Conservation (phyloP, 2,797 vertebrate species). For the Margarornis squamiger region DNA sequence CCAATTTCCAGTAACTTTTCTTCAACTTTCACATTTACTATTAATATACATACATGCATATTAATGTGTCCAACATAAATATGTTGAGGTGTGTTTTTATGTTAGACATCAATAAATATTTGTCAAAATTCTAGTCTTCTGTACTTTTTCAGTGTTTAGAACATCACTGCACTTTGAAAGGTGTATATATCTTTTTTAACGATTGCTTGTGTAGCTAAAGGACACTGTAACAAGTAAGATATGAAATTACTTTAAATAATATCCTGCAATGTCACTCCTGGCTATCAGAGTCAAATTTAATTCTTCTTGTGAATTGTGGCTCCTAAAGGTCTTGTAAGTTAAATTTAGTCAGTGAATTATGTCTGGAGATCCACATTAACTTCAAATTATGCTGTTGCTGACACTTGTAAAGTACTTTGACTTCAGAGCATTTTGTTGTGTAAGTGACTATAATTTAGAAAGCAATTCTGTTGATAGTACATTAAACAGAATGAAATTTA, state of each 20-base stretch:
- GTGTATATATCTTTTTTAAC: background rate
- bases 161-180: background rate
- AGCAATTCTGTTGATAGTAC: background rate
- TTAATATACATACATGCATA: background rate
- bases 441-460: slow-evolving; percentile 10
- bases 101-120: background rate
- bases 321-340: slow-evolving; percentile 9
- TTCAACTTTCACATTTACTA: background rate
- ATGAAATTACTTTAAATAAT: background rate
- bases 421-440: background rate
- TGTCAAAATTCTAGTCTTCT: background rate
- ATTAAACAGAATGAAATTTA: background rate
- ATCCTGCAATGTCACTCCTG: background rate
- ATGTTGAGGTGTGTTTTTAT: background rate
- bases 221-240: background rate
- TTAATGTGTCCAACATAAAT: background rate
- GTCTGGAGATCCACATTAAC: background rate
- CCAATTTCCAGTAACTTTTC: background rate
- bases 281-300: background rate
- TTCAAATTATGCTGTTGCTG: slow-evolving; percentile 24
- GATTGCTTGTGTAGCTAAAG: background rate
- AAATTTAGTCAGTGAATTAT: slow-evolving; percentile 6
- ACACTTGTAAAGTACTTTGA: slow-evolving; percentile 22
- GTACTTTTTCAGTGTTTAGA: background rate
- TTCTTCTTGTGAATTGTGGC: background rate